Conservation (phyloP, 2,113 vertebrate genomes). For the Ailurus styani region DNA sequence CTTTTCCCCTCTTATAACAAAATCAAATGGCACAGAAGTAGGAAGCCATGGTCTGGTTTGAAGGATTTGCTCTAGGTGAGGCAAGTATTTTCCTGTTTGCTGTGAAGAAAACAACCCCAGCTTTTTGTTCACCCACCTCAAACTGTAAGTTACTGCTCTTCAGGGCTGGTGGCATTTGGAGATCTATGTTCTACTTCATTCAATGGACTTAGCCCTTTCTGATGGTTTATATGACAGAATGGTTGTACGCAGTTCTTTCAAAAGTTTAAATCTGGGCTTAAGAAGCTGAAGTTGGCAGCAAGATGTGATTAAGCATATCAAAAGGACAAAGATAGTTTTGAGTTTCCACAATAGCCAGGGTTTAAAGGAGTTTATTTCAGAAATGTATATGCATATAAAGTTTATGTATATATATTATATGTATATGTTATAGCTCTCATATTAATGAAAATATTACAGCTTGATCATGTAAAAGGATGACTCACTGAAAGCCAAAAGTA, state of each 20-base stretch:
- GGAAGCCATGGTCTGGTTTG: background rate
- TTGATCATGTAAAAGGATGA: background rate
- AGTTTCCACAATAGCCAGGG: background rate
- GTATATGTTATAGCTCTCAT: background rate
- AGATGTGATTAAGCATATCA: background rate
- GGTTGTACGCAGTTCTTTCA: background rate
- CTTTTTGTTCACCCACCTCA: background rate
- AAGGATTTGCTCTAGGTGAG: background rate
- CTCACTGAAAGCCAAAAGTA: background rate
- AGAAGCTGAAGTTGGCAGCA: background rate
- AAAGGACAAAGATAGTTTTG: background rate
- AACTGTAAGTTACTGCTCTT: constrained; percentile 19
- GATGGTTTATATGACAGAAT: background rate
- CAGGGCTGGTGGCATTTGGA: constrained; percentile 13
- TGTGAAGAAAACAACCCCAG: background rate
- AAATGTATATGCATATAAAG: background rate
- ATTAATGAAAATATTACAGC: constrained; percentile 15
- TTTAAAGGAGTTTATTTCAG: constrained; percentile 24
- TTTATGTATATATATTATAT: background rate
- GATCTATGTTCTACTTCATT: background rate
- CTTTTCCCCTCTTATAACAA: background rate
- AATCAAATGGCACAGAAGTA: background rate
- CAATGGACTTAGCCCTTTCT: background rate
- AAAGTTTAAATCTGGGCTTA: constrained; percentile 39
- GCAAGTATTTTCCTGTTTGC: background rate